These are phyloP conservation scores for Portevinia maculata DNA, from an alignment of 2,888 invertebrate species.

Conservation along the genomic window DNA sequence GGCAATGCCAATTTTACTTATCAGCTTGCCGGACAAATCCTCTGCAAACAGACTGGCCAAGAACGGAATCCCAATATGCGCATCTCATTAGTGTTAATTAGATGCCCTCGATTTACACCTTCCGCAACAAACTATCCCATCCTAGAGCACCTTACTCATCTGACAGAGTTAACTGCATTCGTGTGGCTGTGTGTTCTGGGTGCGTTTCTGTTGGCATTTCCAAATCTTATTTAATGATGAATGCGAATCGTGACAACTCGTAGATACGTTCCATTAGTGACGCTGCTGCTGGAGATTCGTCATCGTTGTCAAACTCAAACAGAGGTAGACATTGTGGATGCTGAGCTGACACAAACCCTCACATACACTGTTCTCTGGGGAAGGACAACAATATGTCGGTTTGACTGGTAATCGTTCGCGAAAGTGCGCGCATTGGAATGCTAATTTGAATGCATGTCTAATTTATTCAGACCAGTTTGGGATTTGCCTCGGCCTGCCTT, in stretches of 20 bases:
- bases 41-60: slow-evolving; percentile 53
- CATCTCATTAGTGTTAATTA: slow-evolving; percentile 74
- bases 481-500: background rate
- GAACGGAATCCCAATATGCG: slow-evolving; percentile 58
- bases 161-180: background rate
- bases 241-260: slow-evolving; percentile 71
- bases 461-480: slow-evolving; percentile 68
- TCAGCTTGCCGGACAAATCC: slow-evolving; percentile 56
- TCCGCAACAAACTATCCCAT: slow-evolving; percentile 42
- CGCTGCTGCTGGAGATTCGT: slow-evolving; percentile 6
- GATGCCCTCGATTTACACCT: slow-evolving; percentile 66
- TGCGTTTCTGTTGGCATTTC: slow-evolving; percentile 46
- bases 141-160: slow-evolving; percentile 22
- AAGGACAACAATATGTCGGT: slow-evolving; percentile 39
- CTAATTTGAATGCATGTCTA: slow-evolving; percentile 71
- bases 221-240: slow-evolving; percentile 71
- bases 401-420: slow-evolving; percentile 59
- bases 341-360: background rate
- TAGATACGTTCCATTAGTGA: slow-evolving; percentile 65
- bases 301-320: slow-evolving; percentile 25
- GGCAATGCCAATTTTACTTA: slow-evolving; percentile 59
- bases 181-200: slow-evolving; percentile 19
- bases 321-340: slow-evolving; percentile 37
- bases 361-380: background rate
- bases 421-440: slow-evolving; percentile 65